Percentiles rank a stretch among this genome's conserved stretches.
Conservation (phyloP, 2,888 invertebrate species). For the Coleophora deauratella region DNA sequence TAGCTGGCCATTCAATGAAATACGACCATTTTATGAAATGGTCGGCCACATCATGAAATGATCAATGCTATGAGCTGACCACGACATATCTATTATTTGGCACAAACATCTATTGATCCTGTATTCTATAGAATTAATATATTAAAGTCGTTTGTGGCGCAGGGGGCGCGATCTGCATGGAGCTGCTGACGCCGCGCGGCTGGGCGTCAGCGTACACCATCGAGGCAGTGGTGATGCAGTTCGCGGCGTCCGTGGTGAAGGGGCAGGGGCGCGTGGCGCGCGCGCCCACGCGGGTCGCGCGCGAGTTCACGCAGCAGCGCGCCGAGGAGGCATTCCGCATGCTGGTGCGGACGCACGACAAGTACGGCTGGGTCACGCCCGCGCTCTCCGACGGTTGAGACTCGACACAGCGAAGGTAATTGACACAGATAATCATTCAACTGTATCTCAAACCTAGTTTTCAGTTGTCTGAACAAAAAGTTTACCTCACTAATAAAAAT, state of each 20-base stretch:
- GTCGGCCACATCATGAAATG: too few species aligned
- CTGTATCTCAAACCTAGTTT: too few species aligned
- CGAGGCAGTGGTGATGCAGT: slow-evolving; percentile 91
- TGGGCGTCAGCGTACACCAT: slow-evolving; percentile 93
- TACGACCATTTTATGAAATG: too few species aligned
- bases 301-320: slow-evolving; percentile 83
- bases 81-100: too few species aligned
- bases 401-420: slow-evolving; percentile 1
- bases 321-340: slow-evolving; percentile 93
- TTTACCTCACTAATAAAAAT: too few species aligned
- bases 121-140: too few species aligned
- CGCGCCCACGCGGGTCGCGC: slow-evolving; percentile 84
- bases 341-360: slow-evolving; percentile 91
- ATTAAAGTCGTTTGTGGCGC: slow-evolving; percentile 2
- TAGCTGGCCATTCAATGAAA: too few species aligned
- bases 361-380: slow-evolving; percentile 94
- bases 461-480: too few species aligned
- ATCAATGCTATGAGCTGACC: too few species aligned
- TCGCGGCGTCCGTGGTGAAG: slow-evolving; percentile 90
- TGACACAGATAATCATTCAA: neutral
- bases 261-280: slow-evolving; percentile 89
- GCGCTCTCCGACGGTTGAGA: slow-evolving; percentile 87
- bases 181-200: slow-evolving; percentile 87
- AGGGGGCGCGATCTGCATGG: slow-evolving; percentile 92
- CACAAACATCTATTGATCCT: too few species aligned